phyloP scores from a whole-genome alignment of 2,888 invertebrate genomes.

The Heliconius ismenius region DNA sequence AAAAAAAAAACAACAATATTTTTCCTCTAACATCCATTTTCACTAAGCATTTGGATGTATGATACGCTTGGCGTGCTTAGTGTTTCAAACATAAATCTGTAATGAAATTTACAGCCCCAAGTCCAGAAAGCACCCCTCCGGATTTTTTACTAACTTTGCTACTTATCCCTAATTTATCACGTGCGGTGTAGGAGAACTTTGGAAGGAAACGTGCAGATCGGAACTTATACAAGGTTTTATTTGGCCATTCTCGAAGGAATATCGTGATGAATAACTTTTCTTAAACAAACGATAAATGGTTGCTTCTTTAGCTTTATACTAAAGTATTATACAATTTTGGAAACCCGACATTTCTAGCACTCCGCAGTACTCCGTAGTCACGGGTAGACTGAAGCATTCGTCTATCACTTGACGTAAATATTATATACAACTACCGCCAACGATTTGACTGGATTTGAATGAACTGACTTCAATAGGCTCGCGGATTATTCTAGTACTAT shows the following conservation, averaged over 20 bases:
- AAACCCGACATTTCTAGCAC: too few relatives aligned
- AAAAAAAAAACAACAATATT: too few relatives aligned
- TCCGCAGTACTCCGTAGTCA: too few relatives aligned
- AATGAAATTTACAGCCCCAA: conserved; percentile 25
- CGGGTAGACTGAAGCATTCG: too few relatives aligned
- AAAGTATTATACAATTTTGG: too few relatives aligned
- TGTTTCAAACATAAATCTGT: conserved; percentile 24
- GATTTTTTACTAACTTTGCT: conserved; percentile 26
- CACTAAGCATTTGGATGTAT: background rate
- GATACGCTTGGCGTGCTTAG: conserved; percentile 2
- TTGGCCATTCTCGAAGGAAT: conserved; percentile 5
- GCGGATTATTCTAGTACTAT: too few relatives aligned
- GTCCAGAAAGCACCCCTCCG: conserved; percentile 14
- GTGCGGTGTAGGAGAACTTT: conserved; percentile 20
- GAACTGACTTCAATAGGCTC: too few relatives aligned
- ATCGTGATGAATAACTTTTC: conserved; percentile 3
- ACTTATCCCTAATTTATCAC: conserved; percentile 34
- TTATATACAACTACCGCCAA: too few relatives aligned
- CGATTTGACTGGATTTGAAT: too few relatives aligned
- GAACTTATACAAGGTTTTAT: conserved; percentile 11
- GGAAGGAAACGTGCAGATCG: conserved; percentile 11
- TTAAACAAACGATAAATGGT: background rate
- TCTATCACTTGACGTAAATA: too few relatives aligned
- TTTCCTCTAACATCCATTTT: too few relatives aligned
- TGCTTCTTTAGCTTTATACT: background rate